Base-by-base conservation (phyloP, 2,888 invertebrate species). In the Parnassius apollo region DNA sequence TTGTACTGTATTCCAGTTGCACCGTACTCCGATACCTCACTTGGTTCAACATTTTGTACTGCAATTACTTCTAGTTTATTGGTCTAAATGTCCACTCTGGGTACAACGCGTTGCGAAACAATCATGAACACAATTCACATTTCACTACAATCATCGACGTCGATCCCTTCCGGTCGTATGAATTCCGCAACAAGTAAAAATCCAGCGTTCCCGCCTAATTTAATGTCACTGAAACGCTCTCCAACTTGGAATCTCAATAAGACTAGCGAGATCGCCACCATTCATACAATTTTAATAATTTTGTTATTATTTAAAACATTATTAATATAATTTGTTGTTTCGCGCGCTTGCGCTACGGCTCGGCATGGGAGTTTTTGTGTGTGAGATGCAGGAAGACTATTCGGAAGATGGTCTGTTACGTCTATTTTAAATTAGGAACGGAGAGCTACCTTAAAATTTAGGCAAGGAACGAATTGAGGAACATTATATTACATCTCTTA, bases 241-340 rank as follows among this genome's bases (percentile, higher is more conserved):
- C 75, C 78, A 74, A 73, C 69, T 35, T 65, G 78, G 83, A 84
- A 78, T 77, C 73, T 74, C 75, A 74, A 76, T 73, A 67, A 66
- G 58, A 72, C 72, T 64, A 68, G 46, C 62, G 10, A 66, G 75
- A 77, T 84, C 85, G 81, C 71, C 75, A 77, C 75, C 88, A 85
- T 82, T 84, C 86, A 82, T 88, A 91, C 89, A 89, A 76, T 88
- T 89, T 86, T 85, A 84, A 86, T 87, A 82, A 83, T 85, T 88
- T 85, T 83, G 83, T 88, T 90, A 88, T 88, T 87, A 89, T 88
- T 85, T 90, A 88, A 90, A 91, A 90, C 88, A 77, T 91, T 90
- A 90, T 87, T 88, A 86, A 91, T 91, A 91, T 91, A 91, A 90
- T 91, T 90, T 91, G 91, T 90, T 91, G 91, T 91, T 83, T 78